These are phyloP conservation scores for Scomber japonicus DNA, from an alignment of 2,113 vertebrate genomes.

Conservation along the genomic window DNA sequence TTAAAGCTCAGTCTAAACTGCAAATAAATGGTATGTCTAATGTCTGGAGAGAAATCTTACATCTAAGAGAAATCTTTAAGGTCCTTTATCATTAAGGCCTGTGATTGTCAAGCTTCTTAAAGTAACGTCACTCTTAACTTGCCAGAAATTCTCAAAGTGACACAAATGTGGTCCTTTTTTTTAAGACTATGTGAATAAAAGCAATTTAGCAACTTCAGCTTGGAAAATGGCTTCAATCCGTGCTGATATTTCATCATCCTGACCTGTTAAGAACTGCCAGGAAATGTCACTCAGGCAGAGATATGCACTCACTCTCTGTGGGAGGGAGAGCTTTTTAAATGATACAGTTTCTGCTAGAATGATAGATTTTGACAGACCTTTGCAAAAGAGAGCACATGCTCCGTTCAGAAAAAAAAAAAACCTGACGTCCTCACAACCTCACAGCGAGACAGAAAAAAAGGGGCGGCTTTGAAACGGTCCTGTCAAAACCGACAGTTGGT, in stretches of 20 bases:
- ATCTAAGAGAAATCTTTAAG: too few species aligned
- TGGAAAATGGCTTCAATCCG: not conserved
- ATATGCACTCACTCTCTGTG: not conserved
- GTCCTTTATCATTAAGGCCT: too few species aligned
- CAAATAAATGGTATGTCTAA: too few species aligned
- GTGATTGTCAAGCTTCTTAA: not conserved
- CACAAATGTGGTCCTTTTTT: not conserved
- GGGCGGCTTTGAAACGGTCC: too few species aligned
- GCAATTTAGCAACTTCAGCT: slow-evolving; percentile 5
- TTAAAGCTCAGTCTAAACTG: too few species aligned
- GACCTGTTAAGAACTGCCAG: not conserved
- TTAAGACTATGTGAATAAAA: not conserved
- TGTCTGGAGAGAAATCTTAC: too few species aligned
- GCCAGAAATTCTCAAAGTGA: not conserved
- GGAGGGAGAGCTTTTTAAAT: slow-evolving; percentile 1
- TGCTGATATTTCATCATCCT: not conserved
- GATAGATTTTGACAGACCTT: not conserved
- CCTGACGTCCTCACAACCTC: not conserved
- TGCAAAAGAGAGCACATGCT: not conserved
- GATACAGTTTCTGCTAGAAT: not conserved
- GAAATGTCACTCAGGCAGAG: not conserved
- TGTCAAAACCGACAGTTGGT: not conserved
- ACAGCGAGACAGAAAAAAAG: not conserved
- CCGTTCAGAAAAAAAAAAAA: not conserved
- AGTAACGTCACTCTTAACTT: not conserved